phyloP scores from a whole-genome alignment of 2,797 vertebrate species.

The Hippocampus kuda region DNA sequence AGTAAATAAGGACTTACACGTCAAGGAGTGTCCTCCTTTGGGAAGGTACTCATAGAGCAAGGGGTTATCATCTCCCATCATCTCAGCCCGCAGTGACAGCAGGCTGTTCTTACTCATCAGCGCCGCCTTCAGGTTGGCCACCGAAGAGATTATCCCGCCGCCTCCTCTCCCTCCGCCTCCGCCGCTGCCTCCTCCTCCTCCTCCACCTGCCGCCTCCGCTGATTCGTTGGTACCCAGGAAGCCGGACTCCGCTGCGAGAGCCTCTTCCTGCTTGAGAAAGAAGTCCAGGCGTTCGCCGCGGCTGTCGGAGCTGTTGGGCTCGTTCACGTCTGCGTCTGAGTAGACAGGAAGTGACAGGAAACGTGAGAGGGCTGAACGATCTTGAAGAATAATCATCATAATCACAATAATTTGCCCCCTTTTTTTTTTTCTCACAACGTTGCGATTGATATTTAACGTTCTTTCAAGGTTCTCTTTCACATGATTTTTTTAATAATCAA shows the following conservation, averaged over 20 bases:
- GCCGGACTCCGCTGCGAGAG: conserved; percentile 68
- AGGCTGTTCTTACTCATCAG: conserved; percentile 98
- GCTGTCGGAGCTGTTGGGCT: conserved; percentile 82
- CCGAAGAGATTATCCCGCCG: conserved; percentile 70
- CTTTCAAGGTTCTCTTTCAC: too few relatives aligned
- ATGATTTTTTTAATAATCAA: too few relatives aligned
- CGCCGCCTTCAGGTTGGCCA: conserved; percentile 89
- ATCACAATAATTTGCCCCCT: too few relatives aligned
- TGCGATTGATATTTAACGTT: too few relatives aligned
- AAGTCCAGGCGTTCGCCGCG: conserved; percentile 77
- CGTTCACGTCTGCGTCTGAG: conserved; percentile 75
- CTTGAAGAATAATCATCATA: too few relatives aligned
- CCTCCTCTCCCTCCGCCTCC: conserved; percentile 75
- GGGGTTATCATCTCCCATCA: conserved; percentile 88
- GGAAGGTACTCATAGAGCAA: conserved; percentile 94
- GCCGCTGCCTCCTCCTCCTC: conserved; percentile 58
- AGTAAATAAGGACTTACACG: conserved; percentile 76
- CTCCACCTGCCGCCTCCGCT: conserved; percentile 72
- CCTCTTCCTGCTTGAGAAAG: conserved; percentile 77
- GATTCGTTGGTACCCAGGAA: conserved; percentile 78
- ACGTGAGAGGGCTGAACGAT: conserved; percentile 8
- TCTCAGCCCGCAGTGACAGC: conserved; percentile 87
- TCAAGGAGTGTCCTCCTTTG: conserved; percentile 87
- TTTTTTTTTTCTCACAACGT: too few relatives aligned
- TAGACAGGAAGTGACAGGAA: conserved; percentile 20